Percentiles rank a stretch among this genome's conserved stretches.
Conservation (phyloP, 2,113 vertebrate species). For the Gymnorhina tibicen region DNA sequence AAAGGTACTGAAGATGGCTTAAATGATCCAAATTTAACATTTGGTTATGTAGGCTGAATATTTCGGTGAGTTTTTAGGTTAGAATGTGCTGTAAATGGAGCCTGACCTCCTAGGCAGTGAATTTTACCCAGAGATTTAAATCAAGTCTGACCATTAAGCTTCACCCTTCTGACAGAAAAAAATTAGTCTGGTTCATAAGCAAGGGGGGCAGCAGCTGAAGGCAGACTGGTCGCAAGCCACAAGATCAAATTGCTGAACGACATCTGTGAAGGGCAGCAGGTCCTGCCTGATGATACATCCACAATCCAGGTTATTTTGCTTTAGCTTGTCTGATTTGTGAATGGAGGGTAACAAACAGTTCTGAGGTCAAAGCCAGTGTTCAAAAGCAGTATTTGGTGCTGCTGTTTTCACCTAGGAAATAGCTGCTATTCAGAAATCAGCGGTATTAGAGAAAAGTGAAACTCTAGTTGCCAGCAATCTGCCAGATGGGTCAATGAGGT, state of each 20-base stretch:
- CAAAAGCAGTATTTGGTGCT: neutral
- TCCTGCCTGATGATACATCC: neutral
- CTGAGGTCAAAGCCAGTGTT: neutral
- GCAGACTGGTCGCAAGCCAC: neutral
- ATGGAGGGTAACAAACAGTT: neutral
- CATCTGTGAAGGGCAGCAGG: neutral
- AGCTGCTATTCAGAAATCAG: neutral
- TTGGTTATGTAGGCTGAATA: neutral
- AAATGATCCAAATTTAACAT: neutral
- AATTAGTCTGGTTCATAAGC: neutral
- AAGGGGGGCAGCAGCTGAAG: neutral
- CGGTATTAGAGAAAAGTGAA: neutral
- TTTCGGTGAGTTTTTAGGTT: neutral
- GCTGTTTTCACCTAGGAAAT: neutral
- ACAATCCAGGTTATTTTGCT: neutral
- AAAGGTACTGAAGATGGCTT: neutral
- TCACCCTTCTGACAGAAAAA: neutral
- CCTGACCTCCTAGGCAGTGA: neutral
- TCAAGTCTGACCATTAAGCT: neutral
- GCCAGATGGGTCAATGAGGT: neutral
- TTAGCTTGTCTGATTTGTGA: neutral
- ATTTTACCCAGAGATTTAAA: conserved; percentile 16
- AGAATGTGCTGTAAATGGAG: neutral
- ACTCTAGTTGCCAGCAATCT: rapidly evolving
- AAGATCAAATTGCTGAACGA: neutral